Evolutionary conservation across 1,140 invertebrate species (phyloP).

Genomic region (Bradysia coprophila): DNA sequence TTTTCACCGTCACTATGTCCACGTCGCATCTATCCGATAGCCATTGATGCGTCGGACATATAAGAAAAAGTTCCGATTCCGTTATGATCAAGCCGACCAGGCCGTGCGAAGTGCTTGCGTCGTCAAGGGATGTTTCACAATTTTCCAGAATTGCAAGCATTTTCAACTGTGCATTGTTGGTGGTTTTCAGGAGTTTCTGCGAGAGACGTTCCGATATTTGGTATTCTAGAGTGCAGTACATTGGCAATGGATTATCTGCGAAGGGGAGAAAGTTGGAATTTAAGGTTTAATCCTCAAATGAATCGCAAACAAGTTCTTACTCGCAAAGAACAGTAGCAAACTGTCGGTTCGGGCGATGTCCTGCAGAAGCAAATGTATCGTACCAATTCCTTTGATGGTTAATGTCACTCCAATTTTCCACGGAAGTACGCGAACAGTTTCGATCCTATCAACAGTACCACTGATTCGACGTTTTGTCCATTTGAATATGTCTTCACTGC

Average conservation of each 20-base stretch:
- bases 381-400: conserved; percentile 8
- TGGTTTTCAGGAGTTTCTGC: conserved; percentile 12
- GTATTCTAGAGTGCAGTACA: conserved; percentile 25
- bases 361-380: conserved; percentile 14
- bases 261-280: conserved; percentile 4
- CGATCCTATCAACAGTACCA: conserved; percentile 12
- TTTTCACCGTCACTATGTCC: conserved; percentile 13
- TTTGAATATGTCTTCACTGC: conserved; percentile 20
- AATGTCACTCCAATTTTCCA: conserved; percentile 19
- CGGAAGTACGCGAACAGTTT: conserved; percentile 11
- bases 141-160: conserved; percentile 25
- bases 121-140: conserved; percentile 17
- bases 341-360: conserved; percentile 17
- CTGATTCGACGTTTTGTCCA: conserved; percentile 14
- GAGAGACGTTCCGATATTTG: conserved; percentile 16
- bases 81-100: conserved; percentile 17
- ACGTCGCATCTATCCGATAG: conserved; percentile 7
- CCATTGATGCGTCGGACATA: conserved; percentile 26
- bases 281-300: background rate
- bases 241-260: conserved; percentile 23
- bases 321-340: conserved; percentile 13
- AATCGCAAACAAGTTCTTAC: conserved; percentile 7
- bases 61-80: conserved; percentile 17
- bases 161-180: conserved; percentile 16
- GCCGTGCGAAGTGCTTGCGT: conserved; percentile 14